Evolutionary conservation across 2,888 invertebrate species (phyloP), one percentile per base, ranked within the genome.

Genomic region (Drosophila prostipennis): DNA sequence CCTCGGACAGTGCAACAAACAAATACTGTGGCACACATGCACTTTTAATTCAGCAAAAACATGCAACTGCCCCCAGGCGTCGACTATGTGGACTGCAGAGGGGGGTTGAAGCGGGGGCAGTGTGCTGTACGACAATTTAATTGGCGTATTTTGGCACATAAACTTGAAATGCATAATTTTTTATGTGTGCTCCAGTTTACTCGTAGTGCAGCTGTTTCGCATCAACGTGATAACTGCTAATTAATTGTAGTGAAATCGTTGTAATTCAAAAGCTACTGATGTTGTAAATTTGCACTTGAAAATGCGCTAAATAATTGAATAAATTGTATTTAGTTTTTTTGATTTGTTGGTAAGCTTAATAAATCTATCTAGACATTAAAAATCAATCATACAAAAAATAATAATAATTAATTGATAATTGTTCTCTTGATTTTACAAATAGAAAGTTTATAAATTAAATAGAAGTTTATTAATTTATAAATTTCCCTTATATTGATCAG

Each of bases 21-120:
- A 71, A 63, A 71, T 55, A 23, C 61, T 29, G 58, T 46, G 59
- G 46, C 58, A 63, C 58, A 59, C 74, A 76, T 56, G 60, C 60
- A 65, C 49, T 77, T 86, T 86, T 86, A 86, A 86, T 86, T 78
- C 84, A 86, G 80, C 80, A 74, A 79, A 84, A 84, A 79, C 87
- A 86, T 86, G 87, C 87, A 83, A 83, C 81, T 74, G 71, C 43
- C 67, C 52, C 56, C n/a, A 52, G 45, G 59, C 42, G 54, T 29
- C 43, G 23, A 26, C 23, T 26, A 0, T 29, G 5, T 6, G 19
- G 43, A 19, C 23, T 56, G 45, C 36, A 10, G 23, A 26, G 36
- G 26, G 14, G 54, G 23, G 5, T 26, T 49, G 36, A 57, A 23
- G 60, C 16, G 23, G 54, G 16, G 51, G 23, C 51, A 26, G 60